These are phyloP conservation scores for Sylvilagus floridanus DNA, from an alignment of 2,797 vertebrate genomes.

Conservation along the genomic window DNA sequence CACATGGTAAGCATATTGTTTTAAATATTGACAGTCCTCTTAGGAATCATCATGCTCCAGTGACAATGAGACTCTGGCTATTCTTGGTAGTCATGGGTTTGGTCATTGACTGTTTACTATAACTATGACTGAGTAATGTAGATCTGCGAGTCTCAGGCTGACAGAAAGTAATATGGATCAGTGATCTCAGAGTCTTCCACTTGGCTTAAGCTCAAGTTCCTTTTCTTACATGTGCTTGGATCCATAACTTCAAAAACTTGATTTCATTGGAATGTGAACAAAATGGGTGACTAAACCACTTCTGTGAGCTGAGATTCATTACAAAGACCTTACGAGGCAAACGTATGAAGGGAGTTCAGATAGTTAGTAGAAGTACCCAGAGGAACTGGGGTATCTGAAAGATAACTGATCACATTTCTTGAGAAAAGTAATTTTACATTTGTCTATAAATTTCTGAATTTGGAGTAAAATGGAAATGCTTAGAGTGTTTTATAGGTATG, in stretches of 20 bases:
- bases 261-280: neutral
- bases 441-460: neutral
- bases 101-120: too few relatives aligned
- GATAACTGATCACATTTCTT: neutral
- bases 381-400: neutral
- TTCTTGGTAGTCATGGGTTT: neutral
- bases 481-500: neutral
- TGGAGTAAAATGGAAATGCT: neutral
- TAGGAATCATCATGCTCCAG: too few relatives aligned
- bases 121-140: neutral
- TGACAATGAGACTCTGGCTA: neutral
- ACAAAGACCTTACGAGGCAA: neutral
- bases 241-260: neutral
- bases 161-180: too few relatives aligned
- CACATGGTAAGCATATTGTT: neutral
- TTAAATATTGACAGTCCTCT: neutral
- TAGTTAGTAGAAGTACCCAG: neutral
- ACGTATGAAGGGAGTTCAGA: too few relatives aligned
- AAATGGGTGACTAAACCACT: neutral
- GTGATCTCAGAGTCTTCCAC: neutral
- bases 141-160: neutral
- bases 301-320: neutral
- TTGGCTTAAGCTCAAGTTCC: neutral
- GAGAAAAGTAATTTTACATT: neutral
- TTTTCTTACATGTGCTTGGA: neutral